Evolutionary conservation across 2,113 vertebrate genomes (phyloP).

Genomic region (Mus spicilegus): DNA sequence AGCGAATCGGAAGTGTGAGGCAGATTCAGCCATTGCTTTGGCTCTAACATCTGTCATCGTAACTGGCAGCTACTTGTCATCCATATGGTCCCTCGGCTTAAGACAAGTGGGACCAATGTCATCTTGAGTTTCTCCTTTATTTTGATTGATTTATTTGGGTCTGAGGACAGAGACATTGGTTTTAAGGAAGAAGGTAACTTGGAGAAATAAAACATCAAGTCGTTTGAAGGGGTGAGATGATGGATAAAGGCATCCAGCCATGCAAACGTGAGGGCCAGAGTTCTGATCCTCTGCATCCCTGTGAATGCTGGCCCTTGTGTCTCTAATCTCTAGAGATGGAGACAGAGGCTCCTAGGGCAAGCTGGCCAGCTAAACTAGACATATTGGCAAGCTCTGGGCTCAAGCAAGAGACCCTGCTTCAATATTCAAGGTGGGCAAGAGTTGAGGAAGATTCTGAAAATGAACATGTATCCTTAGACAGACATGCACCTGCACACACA

Average conservation of each 20-base stretch:
- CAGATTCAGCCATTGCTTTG: background rate
- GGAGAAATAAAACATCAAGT: background rate
- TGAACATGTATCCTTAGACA: too few species aligned
- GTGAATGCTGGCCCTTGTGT: background rate
- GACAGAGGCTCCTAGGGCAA: background rate
- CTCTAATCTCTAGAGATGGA: background rate
- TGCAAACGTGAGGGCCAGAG: background rate
- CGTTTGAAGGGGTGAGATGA: background rate
- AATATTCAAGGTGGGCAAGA: background rate
- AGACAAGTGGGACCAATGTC: background rate
- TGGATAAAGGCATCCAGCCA: too few species aligned
- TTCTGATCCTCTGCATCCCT: background rate
- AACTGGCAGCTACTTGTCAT: background rate
- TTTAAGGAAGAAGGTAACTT: background rate
- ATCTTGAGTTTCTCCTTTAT: background rate
- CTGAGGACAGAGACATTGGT: background rate
- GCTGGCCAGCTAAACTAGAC: background rate
- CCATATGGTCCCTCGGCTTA: background rate
- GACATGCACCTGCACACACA: background rate
- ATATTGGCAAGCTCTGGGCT: background rate
- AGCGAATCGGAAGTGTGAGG: background rate
- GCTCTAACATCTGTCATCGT: background rate
- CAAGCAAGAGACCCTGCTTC: background rate
- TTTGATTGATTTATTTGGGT: background rate
- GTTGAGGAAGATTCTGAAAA: background rate